Percentiles rank a stretch among this genome's conserved stretches.
phyloP scores from a whole-genome alignment of 2,888 invertebrate genomes.

The Campoletis raptor region DNA sequence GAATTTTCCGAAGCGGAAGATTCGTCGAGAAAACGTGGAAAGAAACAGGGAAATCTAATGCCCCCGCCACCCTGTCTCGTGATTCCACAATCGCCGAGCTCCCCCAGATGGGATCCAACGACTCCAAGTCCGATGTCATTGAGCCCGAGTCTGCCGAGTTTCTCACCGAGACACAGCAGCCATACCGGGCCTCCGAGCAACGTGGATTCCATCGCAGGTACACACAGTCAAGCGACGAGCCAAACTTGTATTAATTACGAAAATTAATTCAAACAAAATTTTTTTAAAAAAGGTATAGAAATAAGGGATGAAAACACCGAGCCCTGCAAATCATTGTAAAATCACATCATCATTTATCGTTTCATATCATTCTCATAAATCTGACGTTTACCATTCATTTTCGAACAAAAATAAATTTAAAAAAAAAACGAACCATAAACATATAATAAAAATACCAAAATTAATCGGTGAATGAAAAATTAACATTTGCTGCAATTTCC shows the following conservation, averaged over 20 bases:
- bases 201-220: slow-evolving; percentile 83
- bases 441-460: slow-evolving; percentile 48
- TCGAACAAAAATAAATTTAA: not conserved
- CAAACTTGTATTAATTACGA: slow-evolving; percentile 4
- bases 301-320: slow-evolving; percentile 12
- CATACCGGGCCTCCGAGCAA: slow-evolving; percentile 82
- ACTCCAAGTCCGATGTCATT: slow-evolving; percentile 87
- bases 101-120: slow-evolving; percentile 83
- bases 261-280: no score
- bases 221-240: slow-evolving; percentile 42
- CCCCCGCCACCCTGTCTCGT: slow-evolving; percentile 77
- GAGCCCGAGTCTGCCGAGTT: slow-evolving; percentile 87
- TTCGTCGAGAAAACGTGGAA: slow-evolving; percentile 83
- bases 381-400: slow-evolving; percentile 43
- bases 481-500: slow-evolving; percentile 62
- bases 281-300: slow-evolving; percentile 21
- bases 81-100: slow-evolving; percentile 80
- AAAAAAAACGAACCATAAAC: not conserved
- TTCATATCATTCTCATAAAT: slow-evolving; percentile 61
- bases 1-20: slow-evolving; percentile 88
- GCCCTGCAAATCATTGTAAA: slow-evolving; percentile 51
- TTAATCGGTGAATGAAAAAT: slow-evolving; percentile 64
- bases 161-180: slow-evolving; percentile 85
- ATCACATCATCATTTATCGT: slow-evolving; percentile 54
- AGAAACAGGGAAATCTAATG: slow-evolving; percentile 77